Conservation (phyloP, 2,113 vertebrate genomes). For the Pandion haliaetus region DNA sequence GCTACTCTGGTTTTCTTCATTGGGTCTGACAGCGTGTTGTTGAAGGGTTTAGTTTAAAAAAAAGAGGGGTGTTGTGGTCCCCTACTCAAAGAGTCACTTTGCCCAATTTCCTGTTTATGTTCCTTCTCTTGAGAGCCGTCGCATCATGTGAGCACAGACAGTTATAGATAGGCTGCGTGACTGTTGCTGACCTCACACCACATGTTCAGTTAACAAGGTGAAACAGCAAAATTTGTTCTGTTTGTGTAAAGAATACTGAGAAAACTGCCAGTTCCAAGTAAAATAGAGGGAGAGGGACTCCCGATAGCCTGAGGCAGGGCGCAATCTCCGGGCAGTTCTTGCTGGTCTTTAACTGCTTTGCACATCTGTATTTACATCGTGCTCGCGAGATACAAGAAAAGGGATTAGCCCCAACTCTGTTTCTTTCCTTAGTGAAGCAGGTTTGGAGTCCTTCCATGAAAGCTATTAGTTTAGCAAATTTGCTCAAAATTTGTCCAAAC, state of each 20-base stretch:
- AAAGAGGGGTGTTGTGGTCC: background rate
- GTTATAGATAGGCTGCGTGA: constrained; percentile 65
- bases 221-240: constrained; percentile 55
- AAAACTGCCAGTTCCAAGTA: constrained; percentile 53
- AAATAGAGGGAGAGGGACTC: constrained; percentile 14
- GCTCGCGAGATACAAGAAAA: background rate
- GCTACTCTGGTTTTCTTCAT: background rate
- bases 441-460: constrained; percentile 67
- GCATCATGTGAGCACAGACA: constrained; percentile 69
- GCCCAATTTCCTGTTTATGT: constrained; percentile 76
- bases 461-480: constrained; percentile 58
- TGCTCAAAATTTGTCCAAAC: constrained; percentile 36
- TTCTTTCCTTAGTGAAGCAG: background rate
- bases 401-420: background rate
- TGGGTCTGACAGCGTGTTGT: background rate
- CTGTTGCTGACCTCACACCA: constrained; percentile 63
- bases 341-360: constrained; percentile 48
- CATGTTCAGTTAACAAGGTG: constrained; percentile 56
- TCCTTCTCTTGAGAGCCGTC: constrained; percentile 34
- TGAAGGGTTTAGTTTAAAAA: background rate
- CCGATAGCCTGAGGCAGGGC: background rate
- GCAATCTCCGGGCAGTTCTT: background rate
- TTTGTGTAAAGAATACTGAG: constrained; percentile 31
- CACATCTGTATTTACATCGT: constrained; percentile 51
- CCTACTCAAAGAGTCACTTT: constrained; percentile 54